Evolutionary conservation across 1,140 invertebrate genomes (phyloP).

Genomic region (Ctenoplectra terminalis): DNA sequence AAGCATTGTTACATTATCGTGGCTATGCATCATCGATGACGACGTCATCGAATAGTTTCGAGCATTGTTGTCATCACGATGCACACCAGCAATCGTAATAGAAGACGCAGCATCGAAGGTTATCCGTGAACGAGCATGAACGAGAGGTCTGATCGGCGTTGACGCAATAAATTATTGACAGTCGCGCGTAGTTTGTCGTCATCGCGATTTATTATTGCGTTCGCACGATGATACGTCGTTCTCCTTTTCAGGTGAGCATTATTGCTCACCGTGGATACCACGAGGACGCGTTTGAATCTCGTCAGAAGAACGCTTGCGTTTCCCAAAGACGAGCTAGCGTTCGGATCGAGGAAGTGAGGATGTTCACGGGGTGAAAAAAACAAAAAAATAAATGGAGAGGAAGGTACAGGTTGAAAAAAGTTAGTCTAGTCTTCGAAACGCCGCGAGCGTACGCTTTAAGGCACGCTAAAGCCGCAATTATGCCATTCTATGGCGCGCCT

Average conservation of each 20-base stretch:
- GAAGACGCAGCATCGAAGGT: background rate
- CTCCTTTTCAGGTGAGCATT: conserved; percentile 12
- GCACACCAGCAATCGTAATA: background rate
- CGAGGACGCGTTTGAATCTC: background rate
- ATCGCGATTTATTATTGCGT: conserved; percentile 38
- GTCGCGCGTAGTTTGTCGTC: conserved; percentile 3
- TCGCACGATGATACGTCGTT: conserved; percentile 5
- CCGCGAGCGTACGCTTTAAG: conserved; percentile 51
- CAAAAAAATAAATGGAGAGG: background rate
- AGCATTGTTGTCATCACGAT: background rate
- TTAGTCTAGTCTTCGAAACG: conserved; percentile 18
- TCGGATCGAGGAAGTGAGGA: background rate
- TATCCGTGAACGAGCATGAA: background rate
- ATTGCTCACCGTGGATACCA: background rate
- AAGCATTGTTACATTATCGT: conserved; percentile 25
- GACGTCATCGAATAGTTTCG: conserved; percentile 31
- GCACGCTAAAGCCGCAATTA: conserved; percentile 60
- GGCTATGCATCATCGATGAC: conserved; percentile 18
- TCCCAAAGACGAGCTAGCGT: background rate
- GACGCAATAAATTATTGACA: conserved; percentile 26
- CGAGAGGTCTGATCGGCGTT: background rate
- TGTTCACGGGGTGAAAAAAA: background rate
- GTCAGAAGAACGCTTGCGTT: background rate
- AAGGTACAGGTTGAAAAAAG: conserved; percentile 11
- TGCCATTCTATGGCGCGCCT: conserved; percentile 42